phyloP scores from a whole-genome alignment of 2,888 invertebrate genomes.

The Caenorhabditis wallacei region DNA sequence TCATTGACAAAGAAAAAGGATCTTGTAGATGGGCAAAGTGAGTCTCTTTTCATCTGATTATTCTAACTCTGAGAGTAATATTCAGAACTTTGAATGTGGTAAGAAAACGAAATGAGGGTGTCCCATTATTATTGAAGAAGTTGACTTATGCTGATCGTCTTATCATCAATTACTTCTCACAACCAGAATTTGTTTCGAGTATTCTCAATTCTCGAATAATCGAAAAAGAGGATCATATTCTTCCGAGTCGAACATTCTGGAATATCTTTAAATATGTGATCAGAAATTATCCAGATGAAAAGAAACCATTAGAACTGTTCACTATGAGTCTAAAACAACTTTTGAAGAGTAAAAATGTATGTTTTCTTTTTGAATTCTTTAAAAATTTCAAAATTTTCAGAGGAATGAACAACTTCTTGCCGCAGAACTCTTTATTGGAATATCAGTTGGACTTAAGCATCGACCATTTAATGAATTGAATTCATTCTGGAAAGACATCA shows the following conservation, averaged over 20 bases:
- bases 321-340: constrained; percentile 34
- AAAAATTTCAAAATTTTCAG: constrained; percentile 32
- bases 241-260: neutral
- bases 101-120: constrained; percentile 34
- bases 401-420: constrained; percentile 61
- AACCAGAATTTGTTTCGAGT: constrained; percentile 1
- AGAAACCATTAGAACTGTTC: constrained; percentile 51
- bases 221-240: constrained; percentile 39
- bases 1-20: constrained; percentile 64
- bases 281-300: constrained; percentile 66
- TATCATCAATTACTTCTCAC: constrained; percentile 46
- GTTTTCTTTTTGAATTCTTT: neutral
- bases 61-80: neutral
- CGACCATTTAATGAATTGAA: constrained; percentile 60
- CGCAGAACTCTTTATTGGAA: constrained; percentile 69
- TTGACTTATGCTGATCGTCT: constrained; percentile 37
- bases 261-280: constrained; percentile 64
- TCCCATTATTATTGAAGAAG: constrained; percentile 20
- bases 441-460: constrained; percentile 66
- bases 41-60: neutral
- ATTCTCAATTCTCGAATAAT: constrained; percentile 20
- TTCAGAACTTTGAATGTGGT: constrained; percentile 48
- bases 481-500: constrained; percentile 60
- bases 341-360: constrained; percentile 50
- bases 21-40: constrained; percentile 66